Conservation (phyloP, 2,113 vertebrate genomes). For the cattle (Bos taurus) region ARS-UCD2.0 NC_037335.1:103632501-103633000, state of each 20-base stretch:
- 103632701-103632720: background rate
- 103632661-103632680: background rate
- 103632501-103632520: background rate
- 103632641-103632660: background rate
- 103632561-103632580: background rate
- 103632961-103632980: background rate
- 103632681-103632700: background rate
- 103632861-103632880: background rate
- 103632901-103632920: background rate
- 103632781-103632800: background rate
- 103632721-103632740: background rate
- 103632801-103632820: fast-evolving
- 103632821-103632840: background rate
- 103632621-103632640: background rate
- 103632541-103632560: background rate
- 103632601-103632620: fast-evolving
- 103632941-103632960: background rate
- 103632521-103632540: background rate
- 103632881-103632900: background rate
- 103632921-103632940: fast-evolving
- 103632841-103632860: fast-evolving
- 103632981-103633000: background rate
- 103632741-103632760: background rate
- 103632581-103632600: fast-evolving
- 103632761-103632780: background rate